These are phyloP conservation scores for Stegophylla sp. DNA, from an alignment of 2,888 invertebrate genomes.

Conservation along the genomic window DNA sequence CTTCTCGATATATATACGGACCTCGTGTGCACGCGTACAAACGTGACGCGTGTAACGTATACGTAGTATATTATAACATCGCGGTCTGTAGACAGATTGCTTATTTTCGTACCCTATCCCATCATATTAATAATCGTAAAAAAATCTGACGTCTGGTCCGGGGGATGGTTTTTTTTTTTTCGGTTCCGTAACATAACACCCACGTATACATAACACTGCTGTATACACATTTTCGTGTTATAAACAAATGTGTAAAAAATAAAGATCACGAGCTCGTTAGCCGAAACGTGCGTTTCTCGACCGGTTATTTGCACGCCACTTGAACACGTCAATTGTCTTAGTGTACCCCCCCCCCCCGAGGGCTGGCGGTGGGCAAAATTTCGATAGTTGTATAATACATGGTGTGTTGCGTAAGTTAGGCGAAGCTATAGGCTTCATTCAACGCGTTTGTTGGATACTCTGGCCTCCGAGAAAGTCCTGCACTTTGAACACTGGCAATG, in stretches of 20 bases:
- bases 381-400: too few species aligned
- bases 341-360: neutral
- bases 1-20: constrained; percentile 4
- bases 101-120: constrained; percentile 51
- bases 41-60: constrained; percentile 5
- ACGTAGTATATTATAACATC: too few species aligned
- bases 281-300: constrained; percentile 12
- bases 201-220: neutral
- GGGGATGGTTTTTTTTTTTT: constrained; percentile 38
- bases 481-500: too few species aligned
- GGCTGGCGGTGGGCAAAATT: too few species aligned
- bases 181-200: constrained; percentile 44
- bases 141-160: constrained; percentile 50
- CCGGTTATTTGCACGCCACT: constrained; percentile 48
- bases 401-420: too few species aligned
- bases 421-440: too few species aligned
- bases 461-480: too few species aligned
- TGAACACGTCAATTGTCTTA: constrained; percentile 45
- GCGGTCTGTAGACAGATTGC: constrained; percentile 53
- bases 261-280: constrained; percentile 14
- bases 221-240: neutral
- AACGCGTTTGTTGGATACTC: too few species aligned
- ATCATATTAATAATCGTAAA: constrained; percentile 54
- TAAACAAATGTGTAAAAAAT: constrained; percentile 46
- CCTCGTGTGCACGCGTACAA: neutral